Evolutionary conservation across 2,888 invertebrate genomes (phyloP), one percentile per base, ranked within the genome.

Genomic region (Dasysyrphus tricinctus): DNA sequence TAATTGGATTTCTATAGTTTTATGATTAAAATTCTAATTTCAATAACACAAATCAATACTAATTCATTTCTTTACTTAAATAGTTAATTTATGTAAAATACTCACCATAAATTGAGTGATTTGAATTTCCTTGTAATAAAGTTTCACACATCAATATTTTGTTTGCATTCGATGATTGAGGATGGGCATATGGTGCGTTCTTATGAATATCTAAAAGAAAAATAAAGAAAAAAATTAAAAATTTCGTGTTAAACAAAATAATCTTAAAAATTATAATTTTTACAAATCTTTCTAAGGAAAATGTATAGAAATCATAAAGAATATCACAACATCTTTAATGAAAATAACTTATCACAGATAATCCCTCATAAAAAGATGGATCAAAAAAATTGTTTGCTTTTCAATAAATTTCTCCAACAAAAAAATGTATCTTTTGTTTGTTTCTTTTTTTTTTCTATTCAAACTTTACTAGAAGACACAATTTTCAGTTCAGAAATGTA

Each of bases 41-140:
- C 24, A 24, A 24, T 24, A 24, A 24, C 24, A 24, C 24, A 24
- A 24, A 24, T 24, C 24, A 24, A 24, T 24, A 24, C 24, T 24
- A 24, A 24, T 24, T 24, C 24, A 24, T 24, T 24, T 24, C 24
- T 24, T 24, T 2, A 24, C 24, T 24, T 24, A 24, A 24, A 24
- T 24, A 24, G 3, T 24, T 19, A 70, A 74, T 81, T 39, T 72
- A 82, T 86, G 78, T 54, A 79, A 86, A 86, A 79, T 86, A 82
- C 86, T 86, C 82, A 86, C 86, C 86, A 86, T 86, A 86, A 86
- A 86, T 86, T 86, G 86, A 75, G 85, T 67, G 79, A 82, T 86
- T 86, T 86, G 78, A 82, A 24, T 24, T 79, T 86, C 65, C 54
- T 75, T 57, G 57, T 29, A 34, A 14, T 29, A 42, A 14, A 67